These are phyloP conservation scores for Amphipoea oculea DNA, from an alignment of 2,888 invertebrate species.

Conservation along the genomic window DNA sequence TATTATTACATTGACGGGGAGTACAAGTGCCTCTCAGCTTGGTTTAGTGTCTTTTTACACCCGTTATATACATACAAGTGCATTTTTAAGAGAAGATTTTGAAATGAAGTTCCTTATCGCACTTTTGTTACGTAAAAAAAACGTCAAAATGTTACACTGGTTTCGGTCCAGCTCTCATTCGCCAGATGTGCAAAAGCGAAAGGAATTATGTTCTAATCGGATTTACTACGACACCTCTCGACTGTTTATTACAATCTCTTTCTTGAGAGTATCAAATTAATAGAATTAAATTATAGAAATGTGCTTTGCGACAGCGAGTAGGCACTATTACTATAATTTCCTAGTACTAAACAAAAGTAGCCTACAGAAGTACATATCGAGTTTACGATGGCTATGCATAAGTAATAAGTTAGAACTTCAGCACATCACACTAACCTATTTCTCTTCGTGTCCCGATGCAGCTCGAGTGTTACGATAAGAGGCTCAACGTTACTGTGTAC, in stretches of 20 bases:
- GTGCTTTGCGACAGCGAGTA: neutral
- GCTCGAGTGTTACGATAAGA: conserved; percentile 9
- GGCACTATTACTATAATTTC: neutral
- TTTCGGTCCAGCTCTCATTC: neutral
- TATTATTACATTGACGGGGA: too few relatives aligned
- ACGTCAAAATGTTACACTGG: neutral
- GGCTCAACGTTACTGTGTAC: neutral
- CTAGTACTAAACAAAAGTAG: conserved; percentile 3
- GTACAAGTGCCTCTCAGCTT: too few relatives aligned
- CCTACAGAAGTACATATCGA: conserved; percentile 2
- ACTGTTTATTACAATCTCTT: neutral
- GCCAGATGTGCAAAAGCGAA: neutral
- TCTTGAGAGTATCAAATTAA: neutral
- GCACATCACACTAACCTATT: conserved; percentile 54
- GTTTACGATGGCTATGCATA: conserved; percentile 31
- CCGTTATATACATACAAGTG: neutral
- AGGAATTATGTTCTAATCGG: neutral
- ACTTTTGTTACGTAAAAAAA: neutral
- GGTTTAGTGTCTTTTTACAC: too few relatives aligned
- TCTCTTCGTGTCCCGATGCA: conserved; percentile 24
- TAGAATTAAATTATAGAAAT: neutral
- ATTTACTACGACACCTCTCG: neutral
- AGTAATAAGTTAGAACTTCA: conserved; percentile 29
- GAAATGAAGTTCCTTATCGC: neutral
- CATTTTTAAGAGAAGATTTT: neutral